phyloP scores from a whole-genome alignment of 37 sponge, comb jelly and placozoan genomes.

The Eunapius fragilis region DNA sequence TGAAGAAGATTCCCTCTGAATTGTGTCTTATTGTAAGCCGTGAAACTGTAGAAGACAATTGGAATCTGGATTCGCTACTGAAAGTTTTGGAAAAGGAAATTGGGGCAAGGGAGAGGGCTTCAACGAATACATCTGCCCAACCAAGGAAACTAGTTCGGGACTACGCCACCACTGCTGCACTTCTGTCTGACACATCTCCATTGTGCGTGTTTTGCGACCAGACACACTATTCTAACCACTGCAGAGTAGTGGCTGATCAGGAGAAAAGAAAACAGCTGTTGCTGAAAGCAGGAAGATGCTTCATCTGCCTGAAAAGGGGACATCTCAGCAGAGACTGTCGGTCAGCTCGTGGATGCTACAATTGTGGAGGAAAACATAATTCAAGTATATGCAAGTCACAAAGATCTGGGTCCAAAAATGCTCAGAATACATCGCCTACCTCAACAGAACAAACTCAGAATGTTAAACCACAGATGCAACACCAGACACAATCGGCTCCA shows the following conservation, averaged over 20 bases:
- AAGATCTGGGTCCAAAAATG: neutral
- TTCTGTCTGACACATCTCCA: neutral
- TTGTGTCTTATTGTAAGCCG: slow-evolving; percentile 11
- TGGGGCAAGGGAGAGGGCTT: slow-evolving; percentile 17
- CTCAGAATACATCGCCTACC: neutral
- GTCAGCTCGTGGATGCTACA: neutral
- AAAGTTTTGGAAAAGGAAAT: slow-evolving; percentile 14
- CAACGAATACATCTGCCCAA: neutral
- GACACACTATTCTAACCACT: neutral
- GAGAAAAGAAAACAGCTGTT: slow-evolving; percentile 1
- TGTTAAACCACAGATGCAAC: neutral
- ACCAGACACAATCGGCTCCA: neutral
- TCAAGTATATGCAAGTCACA: neutral
- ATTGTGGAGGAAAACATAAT: neutral
- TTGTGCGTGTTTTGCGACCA: slow-evolving; percentile 5
- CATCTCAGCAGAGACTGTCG: neutral
- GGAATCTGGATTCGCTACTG: slow-evolving; percentile 18
- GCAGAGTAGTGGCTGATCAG: neutral
- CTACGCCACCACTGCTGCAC: neutral
- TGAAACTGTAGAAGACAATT: slow-evolving; percentile 3
- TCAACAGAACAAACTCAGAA: neutral
- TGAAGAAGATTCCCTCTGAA: slow-evolving; percentile 23
- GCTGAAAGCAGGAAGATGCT: slow-evolving; percentile 1
- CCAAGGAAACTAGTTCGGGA: neutral
- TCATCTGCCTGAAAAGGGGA: neutral